Percentiles rank a stretch among this genome's conserved stretches.
These are phyloP conservation scores for Heliconius eleuchia DNA, from an alignment of 1,140 invertebrate genomes.

Conservation along the genomic window DNA sequence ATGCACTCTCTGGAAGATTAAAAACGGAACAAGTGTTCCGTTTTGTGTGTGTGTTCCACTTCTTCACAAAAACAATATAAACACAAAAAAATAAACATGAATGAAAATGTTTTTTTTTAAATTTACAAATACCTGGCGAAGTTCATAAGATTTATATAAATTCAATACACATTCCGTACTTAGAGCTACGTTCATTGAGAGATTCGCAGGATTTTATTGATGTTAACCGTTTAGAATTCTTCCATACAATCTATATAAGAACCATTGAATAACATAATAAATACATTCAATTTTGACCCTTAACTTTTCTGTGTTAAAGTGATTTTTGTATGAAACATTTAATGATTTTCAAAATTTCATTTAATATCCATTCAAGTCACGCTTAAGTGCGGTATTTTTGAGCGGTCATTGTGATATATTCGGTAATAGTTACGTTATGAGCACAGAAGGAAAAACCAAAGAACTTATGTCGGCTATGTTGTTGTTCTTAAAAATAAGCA, in stretches of 20 bases:
- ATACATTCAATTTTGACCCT: neutral
- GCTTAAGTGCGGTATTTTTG: conserved; percentile 38
- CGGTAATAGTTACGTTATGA: conserved; percentile 21
- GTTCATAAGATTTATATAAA: conserved; percentile 18
- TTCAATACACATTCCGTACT: conserved; percentile 18
- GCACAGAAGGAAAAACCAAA: neutral
- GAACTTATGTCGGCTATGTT: neutral
- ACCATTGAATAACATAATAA: neutral
- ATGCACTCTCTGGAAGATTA: neutral
- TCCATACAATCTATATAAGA: neutral
- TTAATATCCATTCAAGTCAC: conserved; percentile 27
- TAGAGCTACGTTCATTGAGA: conserved; percentile 21
- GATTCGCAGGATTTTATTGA: neutral
- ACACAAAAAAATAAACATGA: conserved; percentile 3
- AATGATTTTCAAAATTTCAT: neutral
- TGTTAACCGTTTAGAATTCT: neutral
- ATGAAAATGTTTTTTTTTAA: neutral
- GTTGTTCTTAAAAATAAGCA: neutral
- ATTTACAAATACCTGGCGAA: neutral
- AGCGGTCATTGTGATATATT: conserved; percentile 38
- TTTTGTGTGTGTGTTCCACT: too few relatives aligned
- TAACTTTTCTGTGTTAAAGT: neutral
- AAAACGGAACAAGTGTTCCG: neutral
- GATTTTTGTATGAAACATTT: neutral
- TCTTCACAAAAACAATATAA: neutral